Percentiles rank a stretch among this genome's conserved stretches.
Conservation (phyloP, 2,113 vertebrate species). For the Eulemur macaco region DNA sequence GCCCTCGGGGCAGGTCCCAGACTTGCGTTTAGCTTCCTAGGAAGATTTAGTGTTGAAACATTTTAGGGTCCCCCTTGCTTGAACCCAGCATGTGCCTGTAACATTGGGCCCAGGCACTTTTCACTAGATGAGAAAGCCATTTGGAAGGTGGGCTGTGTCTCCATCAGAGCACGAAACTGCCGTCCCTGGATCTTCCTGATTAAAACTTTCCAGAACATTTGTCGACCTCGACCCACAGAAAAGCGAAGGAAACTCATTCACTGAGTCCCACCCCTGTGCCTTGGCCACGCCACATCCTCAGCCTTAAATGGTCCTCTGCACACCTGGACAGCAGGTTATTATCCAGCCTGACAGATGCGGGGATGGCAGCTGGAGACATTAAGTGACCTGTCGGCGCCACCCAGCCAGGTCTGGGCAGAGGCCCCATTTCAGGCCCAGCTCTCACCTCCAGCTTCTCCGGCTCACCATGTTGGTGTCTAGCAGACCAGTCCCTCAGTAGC, state of each 20-base stretch:
- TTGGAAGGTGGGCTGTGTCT: not conserved
- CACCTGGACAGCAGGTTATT: fast-evolving
- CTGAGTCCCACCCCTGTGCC: fast-evolving
- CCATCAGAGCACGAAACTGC: not conserved
- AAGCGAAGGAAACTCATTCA: not conserved
- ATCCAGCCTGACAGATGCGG: not conserved
- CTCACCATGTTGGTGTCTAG: not conserved
- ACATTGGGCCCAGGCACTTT: not conserved
- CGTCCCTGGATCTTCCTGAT: no score
- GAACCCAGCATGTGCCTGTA: not conserved
- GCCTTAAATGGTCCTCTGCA: fast-evolving
- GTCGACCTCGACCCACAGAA: not conserved
- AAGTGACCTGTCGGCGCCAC: fast-evolving
- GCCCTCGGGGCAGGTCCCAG: not conserved
- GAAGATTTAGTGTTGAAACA: not conserved
- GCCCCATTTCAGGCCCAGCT: not conserved
- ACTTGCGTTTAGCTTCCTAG: not conserved
- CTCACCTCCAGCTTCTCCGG: not conserved
- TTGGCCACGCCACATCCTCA: fast-evolving
- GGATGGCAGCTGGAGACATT: fast-evolving
- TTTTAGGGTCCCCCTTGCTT: not conserved
- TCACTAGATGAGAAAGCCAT: not conserved
- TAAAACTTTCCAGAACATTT: not conserved
- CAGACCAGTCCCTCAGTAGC: fast-evolving
- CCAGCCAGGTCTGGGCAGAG: not conserved